These are phyloP conservation scores for Eupithecia insigniata DNA, from an alignment of 2,888 invertebrate species.

Conservation along the genomic window DNA sequence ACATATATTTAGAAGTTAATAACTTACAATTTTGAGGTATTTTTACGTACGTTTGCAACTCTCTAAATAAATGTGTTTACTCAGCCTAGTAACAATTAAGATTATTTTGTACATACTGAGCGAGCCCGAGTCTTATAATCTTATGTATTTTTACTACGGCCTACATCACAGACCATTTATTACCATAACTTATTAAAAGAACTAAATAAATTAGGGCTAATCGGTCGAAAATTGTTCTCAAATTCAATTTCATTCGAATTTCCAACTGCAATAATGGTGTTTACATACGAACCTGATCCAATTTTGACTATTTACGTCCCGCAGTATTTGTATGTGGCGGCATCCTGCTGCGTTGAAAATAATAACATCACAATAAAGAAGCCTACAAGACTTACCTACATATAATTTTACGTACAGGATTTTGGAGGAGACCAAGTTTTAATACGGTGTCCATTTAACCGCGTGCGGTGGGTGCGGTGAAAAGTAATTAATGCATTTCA, in stretches of 20 bases:
- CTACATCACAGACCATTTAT: too few species aligned
- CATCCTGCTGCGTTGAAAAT: conserved; percentile 21
- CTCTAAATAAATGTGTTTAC: too few species aligned
- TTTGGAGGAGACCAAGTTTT: neutral
- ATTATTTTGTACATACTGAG: too few species aligned
- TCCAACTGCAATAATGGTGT: conserved; percentile 3
- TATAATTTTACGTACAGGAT: neutral
- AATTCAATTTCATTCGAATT: neutral
- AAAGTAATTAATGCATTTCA: neutral
- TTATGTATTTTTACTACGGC: too few species aligned
- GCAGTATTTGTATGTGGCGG: conserved; percentile 23
- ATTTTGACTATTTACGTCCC: conserved; percentile 28
- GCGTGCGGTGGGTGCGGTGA: too few species aligned
- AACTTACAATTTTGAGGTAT: too few species aligned
- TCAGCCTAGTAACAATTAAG: too few species aligned
- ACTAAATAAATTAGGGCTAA: neutral
- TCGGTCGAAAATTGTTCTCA: neutral
- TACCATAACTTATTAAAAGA: too few species aligned
- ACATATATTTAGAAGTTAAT: too few species aligned
- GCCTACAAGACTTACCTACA: neutral
- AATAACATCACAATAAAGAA: neutral
- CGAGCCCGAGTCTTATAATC: too few species aligned
- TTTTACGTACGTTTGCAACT: too few species aligned
- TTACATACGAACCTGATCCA: conserved; percentile 19
- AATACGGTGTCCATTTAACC: neutral